phyloP scores from a whole-genome alignment of 2,888 invertebrate species.

The Noctua fimbriata region DNA sequence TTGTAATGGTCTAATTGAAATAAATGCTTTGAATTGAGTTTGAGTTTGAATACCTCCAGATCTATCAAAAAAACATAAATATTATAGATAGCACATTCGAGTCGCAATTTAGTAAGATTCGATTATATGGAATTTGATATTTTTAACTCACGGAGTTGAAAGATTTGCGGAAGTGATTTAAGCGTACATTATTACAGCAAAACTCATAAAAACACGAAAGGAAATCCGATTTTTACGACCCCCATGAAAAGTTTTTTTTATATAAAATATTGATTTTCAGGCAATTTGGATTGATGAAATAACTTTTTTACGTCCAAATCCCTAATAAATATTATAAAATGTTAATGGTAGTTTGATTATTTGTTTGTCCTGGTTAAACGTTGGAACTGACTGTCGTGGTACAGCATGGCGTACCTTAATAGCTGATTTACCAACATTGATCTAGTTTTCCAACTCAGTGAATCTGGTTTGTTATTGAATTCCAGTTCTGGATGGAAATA shows the following conservation, averaged over 20 bases:
- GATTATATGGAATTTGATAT: not conserved
- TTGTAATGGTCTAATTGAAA: too few species aligned
- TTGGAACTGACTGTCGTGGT: not conserved
- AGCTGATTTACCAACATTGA: not conserved
- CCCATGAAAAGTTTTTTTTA: slow-evolving; percentile 59
- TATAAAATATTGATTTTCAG: slow-evolving; percentile 54
- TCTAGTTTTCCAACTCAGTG: not conserved
- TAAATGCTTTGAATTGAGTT: too few species aligned
- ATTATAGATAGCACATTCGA: not conserved
- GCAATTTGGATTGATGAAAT: slow-evolving; percentile 51
- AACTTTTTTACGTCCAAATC: slow-evolving; percentile 55
- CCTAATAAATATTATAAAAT: slow-evolving; percentile 33
- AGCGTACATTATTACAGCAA: slow-evolving; percentile 17
- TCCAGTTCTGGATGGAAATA: not conserved
- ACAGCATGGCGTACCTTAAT: not conserved
- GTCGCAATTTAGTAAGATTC: not conserved
- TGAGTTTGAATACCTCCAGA: not conserved
- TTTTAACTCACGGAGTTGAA: not conserved
- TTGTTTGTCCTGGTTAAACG: slow-evolving; percentile 27
- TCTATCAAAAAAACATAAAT: not conserved
- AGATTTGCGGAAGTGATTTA: slow-evolving; percentile 6
- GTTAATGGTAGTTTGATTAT: slow-evolving; percentile 38
- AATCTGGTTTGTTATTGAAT: not conserved
- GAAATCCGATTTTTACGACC: slow-evolving; percentile 55
- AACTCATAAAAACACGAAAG: slow-evolving; percentile 48